These are phyloP conservation scores for Scyliorhinus canicula DNA, from an alignment of 2,797 vertebrate genomes.

Conservation along the genomic window DNA sequence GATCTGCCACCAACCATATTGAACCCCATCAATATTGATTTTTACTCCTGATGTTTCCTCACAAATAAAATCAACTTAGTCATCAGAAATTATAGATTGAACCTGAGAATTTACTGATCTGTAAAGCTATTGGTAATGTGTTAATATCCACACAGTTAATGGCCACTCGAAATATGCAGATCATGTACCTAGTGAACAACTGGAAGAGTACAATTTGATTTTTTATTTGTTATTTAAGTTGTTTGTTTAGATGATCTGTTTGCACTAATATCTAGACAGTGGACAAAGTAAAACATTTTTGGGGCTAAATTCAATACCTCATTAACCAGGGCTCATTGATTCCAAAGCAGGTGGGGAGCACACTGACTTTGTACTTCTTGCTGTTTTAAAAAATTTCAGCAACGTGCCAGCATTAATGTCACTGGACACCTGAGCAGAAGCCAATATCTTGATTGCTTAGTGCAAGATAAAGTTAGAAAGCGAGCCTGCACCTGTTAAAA, in stretches of 20 bases:
- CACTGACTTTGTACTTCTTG: too few species aligned
- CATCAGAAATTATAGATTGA: not conserved
- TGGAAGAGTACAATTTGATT: not conserved
- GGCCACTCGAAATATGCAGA: too few species aligned
- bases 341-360: too few species aligned
- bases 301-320: not conserved
- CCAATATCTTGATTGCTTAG: too few species aligned
- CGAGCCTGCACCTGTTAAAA: too few species aligned
- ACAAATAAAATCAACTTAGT: not conserved
- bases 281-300: not conserved
- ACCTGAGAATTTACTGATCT: not conserved
- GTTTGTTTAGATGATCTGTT: not conserved
- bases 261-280: not conserved
- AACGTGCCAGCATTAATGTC: too few species aligned
- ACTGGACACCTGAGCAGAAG: too few species aligned
- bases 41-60: not conserved
- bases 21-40: too few species aligned
- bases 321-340: not conserved
- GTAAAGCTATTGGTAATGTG: not conserved
- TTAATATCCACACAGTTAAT: too few species aligned
- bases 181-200: not conserved
- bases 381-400: too few species aligned
- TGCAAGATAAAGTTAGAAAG: too few species aligned
- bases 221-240: not conserved
- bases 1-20: not conserved